Base-by-base conservation (phyloP, 2,113 vertebrate genomes). In the Spheniscus mendiculus region DNA sequence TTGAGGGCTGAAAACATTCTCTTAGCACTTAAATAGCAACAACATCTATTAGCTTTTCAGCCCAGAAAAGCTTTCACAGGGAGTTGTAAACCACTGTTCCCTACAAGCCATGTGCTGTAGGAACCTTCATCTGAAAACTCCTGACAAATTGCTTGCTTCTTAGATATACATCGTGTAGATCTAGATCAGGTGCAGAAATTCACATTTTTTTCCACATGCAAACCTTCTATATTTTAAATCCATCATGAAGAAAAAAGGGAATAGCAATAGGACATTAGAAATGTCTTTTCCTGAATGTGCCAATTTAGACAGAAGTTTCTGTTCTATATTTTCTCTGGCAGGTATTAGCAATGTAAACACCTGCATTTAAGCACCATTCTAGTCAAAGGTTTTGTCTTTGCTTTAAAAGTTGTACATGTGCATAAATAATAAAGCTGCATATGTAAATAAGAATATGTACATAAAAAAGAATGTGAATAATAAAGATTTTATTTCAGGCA, bases 1-100 rank as follows among this genome's bases (percentile, higher is more conserved):
- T 96, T 94, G 87, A 96, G 87, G 81, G 58, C 77, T 91, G 83
- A 94, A 96, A 93, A 74, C 49, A 58, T 89, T 95, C 87, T 95
- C 89, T 93, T 96, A 85, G 87, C 91, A 73, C 91, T 97, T 96
- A 92, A 85, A 95, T 58, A 96, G 95, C 72, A 97, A 89, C 92
- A 93, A 92, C 92, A 96, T 95, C 89, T 95, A 97, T 95, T 97
- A 97, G 91, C 93, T 97, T 93, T 93, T 72, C 87, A 87, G 84
- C 89, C 95, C 91, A 71, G 91, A 81, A 95, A 87, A 95, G 93
- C 97, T 96, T 95, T 93, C 85, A 87, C 30, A 77, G 81, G 78
- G 92, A 96, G 97, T 49, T 94, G 93, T 96, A 96, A 97, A 97
- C 95, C 90, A 92, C 80, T 63, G 71, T 72, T 97, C 70, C 74